phyloP scores from a whole-genome alignment of 2,797 vertebrate genomes.

The Sebastes steindachneri region DNA sequence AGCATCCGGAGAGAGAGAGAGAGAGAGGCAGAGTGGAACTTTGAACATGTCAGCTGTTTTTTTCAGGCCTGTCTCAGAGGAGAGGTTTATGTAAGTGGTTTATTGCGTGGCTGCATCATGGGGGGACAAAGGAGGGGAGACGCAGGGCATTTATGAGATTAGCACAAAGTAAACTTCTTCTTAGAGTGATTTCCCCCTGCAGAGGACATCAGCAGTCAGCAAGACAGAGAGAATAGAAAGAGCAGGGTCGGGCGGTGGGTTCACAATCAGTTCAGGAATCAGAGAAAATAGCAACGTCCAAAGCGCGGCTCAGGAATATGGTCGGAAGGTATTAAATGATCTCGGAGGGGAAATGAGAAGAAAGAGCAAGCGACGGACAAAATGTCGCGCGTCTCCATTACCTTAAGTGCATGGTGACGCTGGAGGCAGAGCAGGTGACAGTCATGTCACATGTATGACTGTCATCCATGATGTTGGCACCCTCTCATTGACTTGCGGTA shows the following conservation, averaged over 20 bases:
- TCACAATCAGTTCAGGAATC: constrained; percentile 43
- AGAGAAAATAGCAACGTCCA: constrained; percentile 17
- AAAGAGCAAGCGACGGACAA: constrained; percentile 17
- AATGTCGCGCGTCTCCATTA: constrained; percentile 59
- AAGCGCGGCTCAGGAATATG: constrained; percentile 1
- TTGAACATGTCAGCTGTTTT: constrained; percentile 83
- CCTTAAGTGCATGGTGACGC: constrained; percentile 56
- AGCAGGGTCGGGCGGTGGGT: constrained; percentile 6
- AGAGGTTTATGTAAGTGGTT: constrained; percentile 85
- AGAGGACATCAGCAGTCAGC: constrained; percentile 64
- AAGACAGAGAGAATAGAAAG: constrained; percentile 24
- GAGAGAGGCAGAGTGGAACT: constrained; percentile 71
- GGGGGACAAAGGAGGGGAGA: constrained; percentile 54
- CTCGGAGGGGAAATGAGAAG: constrained; percentile 41
- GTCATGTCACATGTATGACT: constrained; percentile 54
- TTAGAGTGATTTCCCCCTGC: constrained; percentile 63
- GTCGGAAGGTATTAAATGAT: constrained; percentile 35
- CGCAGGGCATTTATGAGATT: constrained; percentile 83
- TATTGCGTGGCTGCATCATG: constrained; percentile 78
- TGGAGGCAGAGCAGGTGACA: constrained; percentile 46
- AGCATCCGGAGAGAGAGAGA: constrained; percentile 54
- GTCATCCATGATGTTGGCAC: constrained; percentile 43
- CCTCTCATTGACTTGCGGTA: constrained; percentile 39
- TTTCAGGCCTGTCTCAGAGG: constrained; percentile 63
- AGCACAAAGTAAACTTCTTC: constrained; percentile 80